phyloP scores from a whole-genome alignment of 2,113 vertebrate genomes.

The Atractosteus spatula region DNA sequence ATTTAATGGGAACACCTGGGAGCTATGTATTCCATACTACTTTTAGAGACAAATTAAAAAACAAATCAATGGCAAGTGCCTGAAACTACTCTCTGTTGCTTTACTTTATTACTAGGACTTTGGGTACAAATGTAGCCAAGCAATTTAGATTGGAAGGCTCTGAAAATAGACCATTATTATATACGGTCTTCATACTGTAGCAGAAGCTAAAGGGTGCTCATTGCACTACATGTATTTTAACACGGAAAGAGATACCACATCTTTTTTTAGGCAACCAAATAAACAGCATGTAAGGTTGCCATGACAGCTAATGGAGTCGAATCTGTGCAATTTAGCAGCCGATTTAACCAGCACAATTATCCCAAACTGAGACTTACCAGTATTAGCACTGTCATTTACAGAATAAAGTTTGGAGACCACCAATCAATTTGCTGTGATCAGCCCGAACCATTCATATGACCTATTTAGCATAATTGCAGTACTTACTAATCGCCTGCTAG shows the following conservation, averaged over 20 bases:
- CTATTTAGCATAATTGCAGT: slow-evolving; percentile 11
- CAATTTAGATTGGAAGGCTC: neutral
- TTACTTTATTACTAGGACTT: neutral
- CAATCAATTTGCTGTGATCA: neutral
- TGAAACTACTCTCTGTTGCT: neutral
- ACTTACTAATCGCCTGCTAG: slow-evolving; percentile 5
- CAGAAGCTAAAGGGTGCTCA: neutral
- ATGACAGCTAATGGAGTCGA: slow-evolving; percentile 14
- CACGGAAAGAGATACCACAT: neutral
- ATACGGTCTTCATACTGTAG: neutral
- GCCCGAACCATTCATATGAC: neutral
- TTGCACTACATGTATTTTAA: neutral
- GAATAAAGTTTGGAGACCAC: neutral
- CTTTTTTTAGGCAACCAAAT: neutral
- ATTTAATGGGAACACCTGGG: slow-evolving; percentile 4
- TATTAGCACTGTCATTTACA: slow-evolving; percentile 13
- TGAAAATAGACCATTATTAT: neutral
- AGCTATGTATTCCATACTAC: neutral
- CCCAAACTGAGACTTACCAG: slow-evolving; percentile 3
- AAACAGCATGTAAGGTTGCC: neutral
- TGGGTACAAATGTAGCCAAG: neutral
- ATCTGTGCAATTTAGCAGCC: slow-evolving; percentile 7
- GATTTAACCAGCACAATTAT: slow-evolving; percentile 14
- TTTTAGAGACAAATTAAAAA: neutral
- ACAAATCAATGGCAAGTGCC: neutral